phyloP scores from a whole-genome alignment of 2,797 vertebrate species.

The Threskiornis aethiopicus region DNA sequence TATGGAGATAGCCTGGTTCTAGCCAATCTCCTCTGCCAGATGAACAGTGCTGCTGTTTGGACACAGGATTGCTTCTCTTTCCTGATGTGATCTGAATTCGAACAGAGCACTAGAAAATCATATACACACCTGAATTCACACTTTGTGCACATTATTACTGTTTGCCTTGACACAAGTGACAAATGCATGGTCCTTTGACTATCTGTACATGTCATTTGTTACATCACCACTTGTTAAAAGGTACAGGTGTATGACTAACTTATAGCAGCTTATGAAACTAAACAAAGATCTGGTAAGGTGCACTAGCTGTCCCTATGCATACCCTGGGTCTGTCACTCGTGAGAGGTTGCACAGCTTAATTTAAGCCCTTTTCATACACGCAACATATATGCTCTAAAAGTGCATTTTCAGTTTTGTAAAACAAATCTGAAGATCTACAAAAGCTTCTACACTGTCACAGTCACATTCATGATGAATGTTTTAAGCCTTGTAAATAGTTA shows the following conservation, averaged over 20 bases:
- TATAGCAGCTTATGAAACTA: background rate
- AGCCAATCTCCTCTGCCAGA: background rate
- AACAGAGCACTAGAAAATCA: background rate
- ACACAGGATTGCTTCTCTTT: background rate
- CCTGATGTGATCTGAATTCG: background rate
- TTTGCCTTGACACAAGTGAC: background rate
- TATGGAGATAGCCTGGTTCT: background rate
- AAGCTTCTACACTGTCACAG: background rate
- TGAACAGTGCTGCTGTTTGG: background rate
- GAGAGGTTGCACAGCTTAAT: background rate
- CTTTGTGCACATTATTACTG: background rate
- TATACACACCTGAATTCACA: background rate
- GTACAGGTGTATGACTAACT: background rate
- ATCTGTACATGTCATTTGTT: background rate
- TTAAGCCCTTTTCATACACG: background rate
- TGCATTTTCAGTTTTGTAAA: background rate
- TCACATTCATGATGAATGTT: background rate
- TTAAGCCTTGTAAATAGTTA: background rate
- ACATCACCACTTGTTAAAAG: background rate
- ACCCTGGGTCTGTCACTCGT: accelerated
- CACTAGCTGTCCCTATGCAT: too few relatives aligned
- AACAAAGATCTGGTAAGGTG: background rate
- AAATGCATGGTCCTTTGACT: background rate
- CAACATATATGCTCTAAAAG: background rate
- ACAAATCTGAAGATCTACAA: background rate